Evolutionary conservation across 2,888 invertebrate genomes (phyloP), one percentile per base, ranked within the genome.

Genomic region (Eupeodes latifasciatus): DNA sequence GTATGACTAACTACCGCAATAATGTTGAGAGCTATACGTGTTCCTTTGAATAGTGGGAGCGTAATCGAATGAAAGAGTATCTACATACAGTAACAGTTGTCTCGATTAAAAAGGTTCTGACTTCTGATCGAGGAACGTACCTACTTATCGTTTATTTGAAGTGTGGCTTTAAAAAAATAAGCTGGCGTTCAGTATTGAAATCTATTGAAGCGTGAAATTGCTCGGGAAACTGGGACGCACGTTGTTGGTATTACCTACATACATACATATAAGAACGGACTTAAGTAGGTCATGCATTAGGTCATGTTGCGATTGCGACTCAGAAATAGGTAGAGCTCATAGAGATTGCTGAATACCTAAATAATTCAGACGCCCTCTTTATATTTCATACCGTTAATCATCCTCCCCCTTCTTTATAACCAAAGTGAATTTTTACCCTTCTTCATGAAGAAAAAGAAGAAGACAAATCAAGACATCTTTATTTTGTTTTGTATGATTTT

Each of bases 311-410:
- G 81, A 49, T 51, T 66, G 57, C 47, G 14, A 40, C 40, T 40
- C 40, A 40, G 40, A 40, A 7, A 44, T 67, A 3, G 27, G 27
- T 27, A 64, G 44, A 62, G 71, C 76, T 72, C 66, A 69, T 9
- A 77, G 16, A 55, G 7, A 71, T 19, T 49, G 74, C 74, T 78
- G 74, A 75, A 67, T 77, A 27, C 27, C 27, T 27, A 82, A 79
- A 57, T 77, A 75, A 61, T 16, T 67, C 14, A 61, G 66, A 75
- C 80, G 87, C 84, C 87, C 87, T 76, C 77, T 82, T 86, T 64
- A 40, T 10, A 44, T 69, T 27, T 64, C 34, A 59, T 11, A 72
- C 55, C 19, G 67, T 74, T 36, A 47, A 66, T 36, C 59, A 53
- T 47, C 59, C 57, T 36, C 61, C 36, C 66, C 61, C 61, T 16